Percentiles rank a stretch among this genome's conserved stretches.
Conservation (phyloP, 2,113 vertebrate species). For the Nestor notabilis region DNA sequence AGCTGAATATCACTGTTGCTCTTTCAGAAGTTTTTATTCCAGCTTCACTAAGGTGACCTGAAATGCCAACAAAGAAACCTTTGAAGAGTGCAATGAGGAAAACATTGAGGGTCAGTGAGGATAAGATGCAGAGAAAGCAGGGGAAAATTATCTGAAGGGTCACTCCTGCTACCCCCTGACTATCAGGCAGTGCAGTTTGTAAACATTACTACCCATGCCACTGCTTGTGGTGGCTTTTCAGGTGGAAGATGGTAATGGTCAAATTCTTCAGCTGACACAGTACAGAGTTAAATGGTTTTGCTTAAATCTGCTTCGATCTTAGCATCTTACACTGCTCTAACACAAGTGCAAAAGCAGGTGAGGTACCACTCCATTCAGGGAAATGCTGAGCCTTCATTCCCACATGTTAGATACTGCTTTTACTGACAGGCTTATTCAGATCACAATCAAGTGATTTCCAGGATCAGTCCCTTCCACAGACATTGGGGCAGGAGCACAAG, state of each 20-base stretch:
- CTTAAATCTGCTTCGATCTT: background rate
- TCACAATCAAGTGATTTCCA: background rate
- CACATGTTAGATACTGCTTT: background rate
- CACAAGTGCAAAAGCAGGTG: background rate
- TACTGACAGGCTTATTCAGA: background rate
- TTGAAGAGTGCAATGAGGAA: background rate
- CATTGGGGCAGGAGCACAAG: background rate
- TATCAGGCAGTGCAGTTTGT: background rate
- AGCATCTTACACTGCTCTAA: background rate
- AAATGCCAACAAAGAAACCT: background rate
- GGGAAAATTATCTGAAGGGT: background rate
- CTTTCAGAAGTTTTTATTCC: background rate
- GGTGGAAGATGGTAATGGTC: background rate
- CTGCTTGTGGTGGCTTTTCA: background rate
- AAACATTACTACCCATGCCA: fast-evolving
- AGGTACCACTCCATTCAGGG: background rate
- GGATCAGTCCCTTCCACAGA: background rate
- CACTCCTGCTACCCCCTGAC: background rate
- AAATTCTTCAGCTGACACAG: background rate
- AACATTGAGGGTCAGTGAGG: background rate
- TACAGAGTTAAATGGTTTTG: background rate
- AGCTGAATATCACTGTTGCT: background rate
- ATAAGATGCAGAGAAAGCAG: background rate
- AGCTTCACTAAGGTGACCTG: background rate
- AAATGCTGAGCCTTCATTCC: background rate